Base-by-base conservation (phyloP, 2,888 invertebrate species). In the Hoplodrina ambigua region DNA sequence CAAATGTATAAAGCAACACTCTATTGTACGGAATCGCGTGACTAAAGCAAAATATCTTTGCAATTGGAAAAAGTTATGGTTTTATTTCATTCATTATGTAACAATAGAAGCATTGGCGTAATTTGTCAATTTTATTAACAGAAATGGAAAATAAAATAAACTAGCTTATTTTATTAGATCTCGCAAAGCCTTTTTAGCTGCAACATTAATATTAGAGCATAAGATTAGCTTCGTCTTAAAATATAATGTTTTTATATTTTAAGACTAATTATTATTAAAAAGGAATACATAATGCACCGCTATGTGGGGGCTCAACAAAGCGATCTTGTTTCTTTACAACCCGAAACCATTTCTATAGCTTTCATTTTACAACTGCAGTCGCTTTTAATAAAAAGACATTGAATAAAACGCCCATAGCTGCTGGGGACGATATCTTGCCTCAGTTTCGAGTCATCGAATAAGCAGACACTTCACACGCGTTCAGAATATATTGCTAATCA, bases 401-500 rank as follows among this genome's bases (percentile, higher is more conserved):
- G 49, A 62, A 67, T 52, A 50, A 56, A 65, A 56, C 55, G 53
- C 25, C 33, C 46, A 50, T 49, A 50, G 50, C 44, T 44, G 44
- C 8, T 69, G 19, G 17, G 44, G 44, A 62, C 58, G 60, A 77
- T 66, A 69, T 62, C 61, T 63, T 52, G 66, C 59, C 57, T 71
- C 62, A 76, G 33, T 71, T 70, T 67, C 37, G 56, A 58, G 69
- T 70, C 75, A 79, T 69, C 70, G 63, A 55, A 60, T 69, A 72
- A 60, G 55, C 56, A 60, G 72, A 72, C 62, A 79, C 53, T 61
- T 63, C 62, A 63, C 58, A 77, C 78, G 72, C 74, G 72, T 30
- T 64, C 72, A 77, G 66, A 78, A 84, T 84, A 75, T 81, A 75
- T 74, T 70, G 50, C 77, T 83, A 79, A 79, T 80, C 63, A 75